Percentiles rank a stretch among this genome's conserved stretches.
phyloP scores from a whole-genome alignment of 2,888 invertebrate genomes.

The Isotomurus palustris region DNA sequence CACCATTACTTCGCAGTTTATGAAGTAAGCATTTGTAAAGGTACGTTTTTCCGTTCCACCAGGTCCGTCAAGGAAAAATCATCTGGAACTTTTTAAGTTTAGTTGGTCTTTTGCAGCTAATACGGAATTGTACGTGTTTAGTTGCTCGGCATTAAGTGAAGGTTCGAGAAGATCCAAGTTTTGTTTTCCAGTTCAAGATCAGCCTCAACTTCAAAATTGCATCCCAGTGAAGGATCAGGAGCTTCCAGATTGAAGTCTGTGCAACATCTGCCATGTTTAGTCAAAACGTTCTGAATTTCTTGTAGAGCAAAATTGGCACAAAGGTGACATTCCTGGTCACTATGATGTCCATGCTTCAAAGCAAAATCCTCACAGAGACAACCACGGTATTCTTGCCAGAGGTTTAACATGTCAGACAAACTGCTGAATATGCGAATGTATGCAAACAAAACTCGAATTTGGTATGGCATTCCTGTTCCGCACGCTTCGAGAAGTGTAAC shows the following conservation, averaged over 20 bases:
- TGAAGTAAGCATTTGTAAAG: conserved; percentile 46
- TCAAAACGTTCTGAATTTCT: conserved; percentile 16
- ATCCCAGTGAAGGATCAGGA: neutral
- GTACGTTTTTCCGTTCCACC: conserved; percentile 52
- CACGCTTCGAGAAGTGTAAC: conserved; percentile 1
- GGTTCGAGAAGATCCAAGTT: too few relatives aligned
- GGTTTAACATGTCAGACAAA: neutral
- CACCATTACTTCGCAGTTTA: conserved; percentile 27
- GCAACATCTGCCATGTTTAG: neutral
- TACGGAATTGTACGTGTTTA: neutral
- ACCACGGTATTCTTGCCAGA: neutral
- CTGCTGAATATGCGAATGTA: neutral
- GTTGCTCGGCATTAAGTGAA: neutral
- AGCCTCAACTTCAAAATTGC: neutral
- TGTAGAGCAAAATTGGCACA: conserved; percentile 10
- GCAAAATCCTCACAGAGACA: conserved; percentile 2
- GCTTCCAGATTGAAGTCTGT: conserved; percentile 6
- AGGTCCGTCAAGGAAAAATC: conserved; percentile 50
- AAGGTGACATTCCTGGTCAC: neutral
- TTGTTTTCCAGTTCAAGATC: neutral
- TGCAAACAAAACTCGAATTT: conserved; percentile 9
- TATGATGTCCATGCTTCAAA: neutral
- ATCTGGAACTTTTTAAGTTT: neutral
- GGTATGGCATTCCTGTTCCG: neutral
- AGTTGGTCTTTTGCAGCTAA: too few relatives aligned